A percentile compares a stretch with the other conserved stretches of the same genome.
phyloP scores from a whole-genome alignment of 2,888 invertebrate genomes.

The Pasiphila rectangulata region DNA sequence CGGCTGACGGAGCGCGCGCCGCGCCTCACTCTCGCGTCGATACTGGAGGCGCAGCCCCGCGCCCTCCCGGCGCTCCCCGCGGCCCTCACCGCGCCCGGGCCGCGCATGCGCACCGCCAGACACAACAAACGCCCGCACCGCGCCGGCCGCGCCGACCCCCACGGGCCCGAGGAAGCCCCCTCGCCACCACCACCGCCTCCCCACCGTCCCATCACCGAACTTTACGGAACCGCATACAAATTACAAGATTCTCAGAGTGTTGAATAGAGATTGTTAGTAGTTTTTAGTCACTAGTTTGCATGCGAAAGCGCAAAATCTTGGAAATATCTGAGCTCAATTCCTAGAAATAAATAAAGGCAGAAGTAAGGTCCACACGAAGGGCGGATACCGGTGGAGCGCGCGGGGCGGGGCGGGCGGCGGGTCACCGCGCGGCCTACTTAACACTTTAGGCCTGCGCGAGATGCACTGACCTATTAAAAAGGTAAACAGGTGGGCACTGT shows the following conservation, averaged over 20 bases:
- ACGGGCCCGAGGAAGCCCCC: not conserved
- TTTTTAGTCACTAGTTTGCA: slow-evolving; percentile 9
- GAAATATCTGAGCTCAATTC: too few species aligned
- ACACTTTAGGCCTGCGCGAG: not conserved
- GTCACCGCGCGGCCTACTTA: not conserved
- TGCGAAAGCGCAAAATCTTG: not conserved
- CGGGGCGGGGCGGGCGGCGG: not conserved
- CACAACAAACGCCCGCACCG: not conserved
- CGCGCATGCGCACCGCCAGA: slow-evolving; percentile 29
- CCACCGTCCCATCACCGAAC: slow-evolving; percentile 3
- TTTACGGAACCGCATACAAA: not conserved
- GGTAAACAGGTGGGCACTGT: too few species aligned
- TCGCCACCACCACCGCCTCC: slow-evolving; percentile 7
- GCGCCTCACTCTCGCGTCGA: slow-evolving; percentile 81
- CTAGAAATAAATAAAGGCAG: too few species aligned
- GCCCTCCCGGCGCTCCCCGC: slow-evolving; percentile 38
- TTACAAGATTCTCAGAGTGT: not conserved
- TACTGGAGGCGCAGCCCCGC: slow-evolving; percentile 69
- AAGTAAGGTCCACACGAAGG: too few species aligned
- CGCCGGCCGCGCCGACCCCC: slow-evolving; percentile 14
- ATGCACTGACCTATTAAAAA: not conserved
- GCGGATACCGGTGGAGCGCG: too few species aligned
- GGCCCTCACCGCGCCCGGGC: slow-evolving; percentile 30
- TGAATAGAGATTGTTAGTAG: slow-evolving; percentile 2
- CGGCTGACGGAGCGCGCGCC: slow-evolving; percentile 73